Base-by-base conservation (phyloP, 2,888 invertebrate genomes). In the Leucophenga montana region DNA sequence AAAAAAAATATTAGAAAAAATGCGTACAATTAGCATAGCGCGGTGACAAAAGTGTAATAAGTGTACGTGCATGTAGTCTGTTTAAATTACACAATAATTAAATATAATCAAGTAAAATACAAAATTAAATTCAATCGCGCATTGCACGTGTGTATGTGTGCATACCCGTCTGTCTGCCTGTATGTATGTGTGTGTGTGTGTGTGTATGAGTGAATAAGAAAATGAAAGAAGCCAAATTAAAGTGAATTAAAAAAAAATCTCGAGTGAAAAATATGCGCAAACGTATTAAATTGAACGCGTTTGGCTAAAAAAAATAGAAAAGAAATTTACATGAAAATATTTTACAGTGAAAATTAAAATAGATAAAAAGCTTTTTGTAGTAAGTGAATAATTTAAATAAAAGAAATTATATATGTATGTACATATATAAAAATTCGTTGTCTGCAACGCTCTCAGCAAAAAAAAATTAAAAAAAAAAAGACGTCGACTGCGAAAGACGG, bases 41-140 rank as follows among this genome's bases (percentile, higher is more conserved):
- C 39, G 39, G 50, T 54, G 22, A 54, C 54, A 18, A 54, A 16
- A 14, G 54, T 54, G 54, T 54, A 22, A 57, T n/a, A 57, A 20
- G 18, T 57, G 1, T 57, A 1, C 11, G 18, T 22, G 20, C 54
- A n/a, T 54, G 11, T 3, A 54, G 54, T 54, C 54, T 4, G 56
- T 27, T 14, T 62, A 44, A 62, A 62, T 62, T 62, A 62, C 62
- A 62, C 62, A 62, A 62, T 62, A 46, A 33, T 20, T 9, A 46
- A 62, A 20, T 44, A 39, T 39, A 39, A 39, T 39, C 27, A 27
- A 39, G 39, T 8, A 39, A 39, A 39, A 39, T 54, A 39, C 6
- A 61, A 39, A 22, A 39, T 61, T 39, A 11, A 54, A 54, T 20
- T 11, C 20, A 54, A 18, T 20, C 20, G 22, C 20, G n/a, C 20